A percentile compares a stretch with the other conserved stretches of the same genome.
phyloP scores from a whole-genome alignment of 1,140 invertebrate genomes.

The Aleiodes sp. region DNA sequence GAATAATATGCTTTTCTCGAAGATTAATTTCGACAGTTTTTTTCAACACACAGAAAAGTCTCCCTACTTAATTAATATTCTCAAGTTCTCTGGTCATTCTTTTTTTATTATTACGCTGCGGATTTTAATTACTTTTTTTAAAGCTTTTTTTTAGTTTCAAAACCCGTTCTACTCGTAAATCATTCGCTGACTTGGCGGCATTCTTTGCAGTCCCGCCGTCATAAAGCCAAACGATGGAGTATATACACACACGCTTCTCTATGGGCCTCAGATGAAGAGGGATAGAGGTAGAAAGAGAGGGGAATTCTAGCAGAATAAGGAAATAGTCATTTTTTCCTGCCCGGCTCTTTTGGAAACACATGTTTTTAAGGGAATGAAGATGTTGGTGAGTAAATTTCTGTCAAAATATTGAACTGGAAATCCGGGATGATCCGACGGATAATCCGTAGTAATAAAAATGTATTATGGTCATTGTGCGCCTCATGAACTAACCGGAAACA shows the following conservation, averaged over 20 bases:
- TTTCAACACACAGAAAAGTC: conserved; percentile 29
- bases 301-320: too few species aligned
- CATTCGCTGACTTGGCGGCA: conserved; percentile 45
- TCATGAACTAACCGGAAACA: conserved; percentile 13
- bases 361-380: not conserved
- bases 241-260: too few species aligned
- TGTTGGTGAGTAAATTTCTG: conserved; percentile 30
- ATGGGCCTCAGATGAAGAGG: too few species aligned
- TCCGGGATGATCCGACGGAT: conserved; percentile 49
- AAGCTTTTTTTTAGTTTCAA: not conserved
- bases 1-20: conserved; percentile 44
- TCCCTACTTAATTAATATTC: conserved; percentile 57
- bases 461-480: conserved; percentile 6
- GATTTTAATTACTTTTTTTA: conserved; percentile 64
- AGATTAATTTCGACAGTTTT: conserved; percentile 47
- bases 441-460: conserved; percentile 33
- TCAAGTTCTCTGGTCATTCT: conserved; percentile 17
- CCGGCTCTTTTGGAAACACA: not conserved
- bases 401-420: conserved; percentile 55
- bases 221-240: conserved; percentile 53
- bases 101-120: conserved; percentile 46
- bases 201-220: conserved; percentile 49
- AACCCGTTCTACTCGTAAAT: conserved; percentile 55
- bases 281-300: too few species aligned
- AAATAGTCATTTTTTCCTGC: not conserved